Base-by-base conservation (phyloP, 2,113 vertebrate species). In the Calypte anna region DNA sequence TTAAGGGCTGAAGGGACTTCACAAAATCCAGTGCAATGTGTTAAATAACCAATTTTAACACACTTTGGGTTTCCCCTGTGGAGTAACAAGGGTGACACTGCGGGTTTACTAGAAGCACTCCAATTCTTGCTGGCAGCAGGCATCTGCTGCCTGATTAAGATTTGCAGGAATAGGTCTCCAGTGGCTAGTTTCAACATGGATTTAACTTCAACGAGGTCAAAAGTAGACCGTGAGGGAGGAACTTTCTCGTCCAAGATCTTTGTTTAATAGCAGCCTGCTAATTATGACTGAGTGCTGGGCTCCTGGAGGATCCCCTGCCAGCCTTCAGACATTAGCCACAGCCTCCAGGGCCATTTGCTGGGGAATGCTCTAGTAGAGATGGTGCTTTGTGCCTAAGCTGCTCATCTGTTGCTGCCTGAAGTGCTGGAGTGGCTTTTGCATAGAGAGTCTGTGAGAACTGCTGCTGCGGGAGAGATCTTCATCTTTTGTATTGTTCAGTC, bases 221-320 rank as follows among this genome's bases (percentile, higher is more conserved):
- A 93, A 67, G 67, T 95, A 73, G 87, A 95, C 80, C 78, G 46
- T 86, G 72, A 85, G 90, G 74, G 90, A 87, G 48, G 81, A 90
- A 94, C 73, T 82, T 93, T 64, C 77, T 94, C 27, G 13, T 82
- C 27, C 55, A 73, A 88, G 75, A 94, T 96, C 82, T 91, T 94
- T 95, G 82, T 94, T 96, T 95, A 89, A 94, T 91, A 92, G 81
- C 91, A 89, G 43, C 68, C 66, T 69, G 73, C 77, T 95, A 80
- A 87, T 94, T 92, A 88, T 75, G 78, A 87, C 31, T 70, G 91
- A 92, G 48, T 58, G 80, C 57, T 23, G 54, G 64, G 59, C 68
- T 76, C 50, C 54, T 0, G 23, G 69, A 0, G 11, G 64, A 68
- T 85, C 82, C 90, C 94, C 63, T 91, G 72, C 58, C 59, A 57